These are phyloP conservation scores for Scaptomyza polygonia DNA, from an alignment of 2,888 invertebrate species.

Conservation along the genomic window DNA sequence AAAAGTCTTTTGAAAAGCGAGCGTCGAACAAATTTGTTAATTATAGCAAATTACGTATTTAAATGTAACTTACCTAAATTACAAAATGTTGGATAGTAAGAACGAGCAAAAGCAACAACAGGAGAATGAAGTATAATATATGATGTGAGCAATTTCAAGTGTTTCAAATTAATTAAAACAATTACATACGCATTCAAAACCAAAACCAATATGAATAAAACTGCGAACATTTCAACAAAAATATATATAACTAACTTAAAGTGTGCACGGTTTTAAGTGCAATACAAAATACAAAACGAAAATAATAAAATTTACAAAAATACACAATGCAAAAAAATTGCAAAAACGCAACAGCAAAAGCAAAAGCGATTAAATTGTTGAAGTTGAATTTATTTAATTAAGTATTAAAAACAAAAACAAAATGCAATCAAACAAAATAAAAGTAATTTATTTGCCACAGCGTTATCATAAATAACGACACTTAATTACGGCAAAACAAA, in stretches of 20 bases:
- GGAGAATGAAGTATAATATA: constrained; percentile 44
- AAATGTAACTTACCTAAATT: constrained; percentile 71
- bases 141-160: constrained; percentile 78
- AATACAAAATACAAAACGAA: constrained; percentile 57
- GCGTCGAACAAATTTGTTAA: constrained; percentile 70
- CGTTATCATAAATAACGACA: constrained; percentile 44
- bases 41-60: constrained; percentile 75
- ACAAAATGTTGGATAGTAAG: constrained; percentile 31
- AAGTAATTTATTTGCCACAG: constrained; percentile 48
- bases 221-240: constrained; percentile 37
- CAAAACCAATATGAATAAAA: constrained; percentile 21
- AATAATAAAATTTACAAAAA: constrained; percentile 69
- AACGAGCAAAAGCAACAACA: constrained; percentile 23
- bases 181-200: constrained; percentile 54
- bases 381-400: constrained; percentile 74
- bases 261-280: constrained; percentile 76
- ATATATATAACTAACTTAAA: constrained; percentile 50
- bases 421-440: constrained; percentile 58
- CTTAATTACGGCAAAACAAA: constrained; percentile 59
- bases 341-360: constrained; percentile 21
- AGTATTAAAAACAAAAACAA: constrained; percentile 55
- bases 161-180: constrained; percentile 69
- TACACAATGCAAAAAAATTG: constrained; percentile 40
- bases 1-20: constrained; percentile 66
- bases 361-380: constrained; percentile 53